Conservation (phyloP, 2,888 invertebrate species). For the Lysandra bellargus region DNA sequence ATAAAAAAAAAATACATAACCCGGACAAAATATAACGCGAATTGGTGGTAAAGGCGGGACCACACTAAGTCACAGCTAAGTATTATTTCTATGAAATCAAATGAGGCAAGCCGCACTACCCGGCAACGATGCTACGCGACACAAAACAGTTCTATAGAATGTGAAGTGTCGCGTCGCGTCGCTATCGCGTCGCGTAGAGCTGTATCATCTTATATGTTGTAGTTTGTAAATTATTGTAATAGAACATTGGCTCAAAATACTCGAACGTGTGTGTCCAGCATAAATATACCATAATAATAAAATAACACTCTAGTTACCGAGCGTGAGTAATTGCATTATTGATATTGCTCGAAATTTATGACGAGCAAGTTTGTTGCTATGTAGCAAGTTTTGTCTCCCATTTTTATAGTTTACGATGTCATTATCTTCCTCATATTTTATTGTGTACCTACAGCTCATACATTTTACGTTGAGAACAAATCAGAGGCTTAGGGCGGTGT, state of each 20-base stretch:
- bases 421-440: neutral
- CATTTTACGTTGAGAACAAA: neutral
- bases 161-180: no score
- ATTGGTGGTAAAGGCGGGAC: no score
- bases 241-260: neutral
- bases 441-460: neutral
- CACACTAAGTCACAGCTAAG: no score
- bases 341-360: neutral
- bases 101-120: no score
- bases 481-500: neutral
- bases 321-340: constrained; percentile 3
- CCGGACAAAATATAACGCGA: no score
- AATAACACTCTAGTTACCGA: neutral
- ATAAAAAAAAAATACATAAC: no score
- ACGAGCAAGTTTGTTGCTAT: neutral
- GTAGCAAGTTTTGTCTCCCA: constrained; percentile 9
- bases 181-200: no score
- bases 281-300: neutral
- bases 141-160: no score
- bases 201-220: no score
- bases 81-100: no score
- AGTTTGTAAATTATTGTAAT: no score
- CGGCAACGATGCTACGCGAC: no score
- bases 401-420: constrained; percentile 8
- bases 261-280: neutral